phyloP scores from a whole-genome alignment of 2,113 vertebrate species.

The Archilochus colubris region DNA sequence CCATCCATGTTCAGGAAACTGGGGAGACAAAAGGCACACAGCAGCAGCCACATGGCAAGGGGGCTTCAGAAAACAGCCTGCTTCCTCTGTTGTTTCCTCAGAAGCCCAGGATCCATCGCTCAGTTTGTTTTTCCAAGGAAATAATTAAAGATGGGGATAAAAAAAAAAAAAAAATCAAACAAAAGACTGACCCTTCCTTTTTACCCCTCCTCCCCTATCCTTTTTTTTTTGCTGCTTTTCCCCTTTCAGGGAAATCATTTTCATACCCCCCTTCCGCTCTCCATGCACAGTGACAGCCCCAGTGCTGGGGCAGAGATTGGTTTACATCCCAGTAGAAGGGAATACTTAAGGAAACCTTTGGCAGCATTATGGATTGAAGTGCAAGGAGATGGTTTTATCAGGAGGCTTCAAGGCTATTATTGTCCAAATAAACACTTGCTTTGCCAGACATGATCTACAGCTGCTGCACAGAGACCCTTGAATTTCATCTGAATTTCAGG shows the following conservation, averaged over 20 bases:
- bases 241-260: conserved; percentile 60
- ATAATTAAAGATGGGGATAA: conserved; percentile 79
- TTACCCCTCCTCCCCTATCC: rapidly evolving
- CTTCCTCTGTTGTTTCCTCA: conserved; percentile 77
- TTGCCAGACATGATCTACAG: conserved; percentile 24
- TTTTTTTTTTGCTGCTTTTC: background rate
- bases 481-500: conserved; percentile 31
- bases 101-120: conserved; percentile 55
- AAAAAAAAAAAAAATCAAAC: conserved; percentile 35
- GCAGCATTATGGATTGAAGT: conserved; percentile 67
- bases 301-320: conserved; percentile 38
- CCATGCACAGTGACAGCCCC: background rate
- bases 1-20: conserved; percentile 73
- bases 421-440: conserved; percentile 51
- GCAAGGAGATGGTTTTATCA: conserved; percentile 68
- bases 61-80: conserved; percentile 67
- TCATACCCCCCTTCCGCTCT: conserved; percentile 47
- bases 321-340: conserved; percentile 73
- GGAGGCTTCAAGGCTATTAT: conserved; percentile 56
- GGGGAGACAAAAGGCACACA: conserved; percentile 72
- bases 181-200: conserved; percentile 42
- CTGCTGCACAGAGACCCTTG: conserved; percentile 8
- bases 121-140: conserved; percentile 80
- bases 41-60: conserved; percentile 57
- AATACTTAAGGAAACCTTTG: conserved; percentile 67